phyloP scores from a whole-genome alignment of 2,113 vertebrate species.

The Elanus axillaris region DNA sequence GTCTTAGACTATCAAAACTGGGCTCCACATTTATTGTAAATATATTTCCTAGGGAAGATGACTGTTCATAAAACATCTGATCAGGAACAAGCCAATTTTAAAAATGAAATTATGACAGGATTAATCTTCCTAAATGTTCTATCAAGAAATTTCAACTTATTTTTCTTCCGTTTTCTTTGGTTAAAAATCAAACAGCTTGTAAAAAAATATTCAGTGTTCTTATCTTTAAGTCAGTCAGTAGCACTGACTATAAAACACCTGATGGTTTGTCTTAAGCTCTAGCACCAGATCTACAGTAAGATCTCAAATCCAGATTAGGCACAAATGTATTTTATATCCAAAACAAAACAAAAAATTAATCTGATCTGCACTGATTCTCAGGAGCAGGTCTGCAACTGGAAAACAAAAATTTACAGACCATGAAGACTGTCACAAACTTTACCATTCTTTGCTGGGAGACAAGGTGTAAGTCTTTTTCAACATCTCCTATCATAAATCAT shows the following conservation, averaged over 20 bases:
- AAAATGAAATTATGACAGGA: not conserved
- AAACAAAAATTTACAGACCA: not conserved
- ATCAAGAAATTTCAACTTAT: not conserved
- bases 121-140: not conserved
- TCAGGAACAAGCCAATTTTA: not conserved
- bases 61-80: not conserved
- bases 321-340: not conserved
- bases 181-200: not conserved
- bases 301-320: not conserved
- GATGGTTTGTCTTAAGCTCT: not conserved
- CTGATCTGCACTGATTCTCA: not conserved
- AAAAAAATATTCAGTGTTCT: not conserved
- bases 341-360: not conserved
- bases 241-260: not conserved
- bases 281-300: not conserved
- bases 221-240: not conserved
- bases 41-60: not conserved
- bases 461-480: not conserved
- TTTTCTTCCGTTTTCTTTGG: not conserved
- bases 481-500: not conserved
- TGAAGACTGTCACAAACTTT: not conserved
- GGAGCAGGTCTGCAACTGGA: not conserved
- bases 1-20: not conserved
- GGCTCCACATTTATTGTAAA: not conserved
- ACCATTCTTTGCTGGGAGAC: not conserved